Percentiles rank a stretch among this genome's conserved stretches.
These are phyloP conservation scores for Acinonyx jubatus DNA, from an alignment of 2,113 vertebrate genomes.

Conservation along the genomic window DNA sequence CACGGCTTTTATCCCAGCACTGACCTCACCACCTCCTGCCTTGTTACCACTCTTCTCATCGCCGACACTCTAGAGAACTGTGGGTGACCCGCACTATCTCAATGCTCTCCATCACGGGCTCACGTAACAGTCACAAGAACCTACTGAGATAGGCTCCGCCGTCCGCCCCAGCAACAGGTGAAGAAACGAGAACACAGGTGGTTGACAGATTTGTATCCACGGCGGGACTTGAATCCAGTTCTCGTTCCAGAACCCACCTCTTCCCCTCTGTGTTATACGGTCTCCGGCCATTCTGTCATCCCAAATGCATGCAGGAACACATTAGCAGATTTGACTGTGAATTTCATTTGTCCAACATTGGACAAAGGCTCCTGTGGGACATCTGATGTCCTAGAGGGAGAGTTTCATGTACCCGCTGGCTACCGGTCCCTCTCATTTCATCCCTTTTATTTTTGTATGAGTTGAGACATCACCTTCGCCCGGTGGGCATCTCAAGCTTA, in stretches of 20 bases:
- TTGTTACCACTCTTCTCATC: accelerated
- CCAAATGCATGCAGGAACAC: background rate
- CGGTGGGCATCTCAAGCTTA: background rate
- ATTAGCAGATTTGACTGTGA: background rate
- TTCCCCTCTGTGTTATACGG: too few species aligned
- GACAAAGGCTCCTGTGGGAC: background rate
- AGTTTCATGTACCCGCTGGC: too few species aligned
- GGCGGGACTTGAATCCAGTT: background rate
- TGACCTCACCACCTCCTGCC: background rate
- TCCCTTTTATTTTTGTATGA: background rate
- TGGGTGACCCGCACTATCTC: too few species aligned
- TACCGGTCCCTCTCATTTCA: background rate
- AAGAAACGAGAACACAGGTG: accelerated
- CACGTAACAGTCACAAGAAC: background rate
- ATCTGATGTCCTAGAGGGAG: background rate
- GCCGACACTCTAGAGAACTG: background rate
- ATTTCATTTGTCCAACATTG: background rate
- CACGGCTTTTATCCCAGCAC: background rate
- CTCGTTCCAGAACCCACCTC: background rate
- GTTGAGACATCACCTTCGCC: background rate
- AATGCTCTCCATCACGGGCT: background rate
- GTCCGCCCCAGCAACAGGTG: accelerated
- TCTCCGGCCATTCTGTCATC: background rate
- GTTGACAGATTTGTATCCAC: accelerated
- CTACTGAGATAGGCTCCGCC: background rate